Evolutionary conservation across 2,113 vertebrate species (phyloP), one percentile per base, ranked within the genome.

Genomic region (Pomatostomus ruficeps): DNA sequence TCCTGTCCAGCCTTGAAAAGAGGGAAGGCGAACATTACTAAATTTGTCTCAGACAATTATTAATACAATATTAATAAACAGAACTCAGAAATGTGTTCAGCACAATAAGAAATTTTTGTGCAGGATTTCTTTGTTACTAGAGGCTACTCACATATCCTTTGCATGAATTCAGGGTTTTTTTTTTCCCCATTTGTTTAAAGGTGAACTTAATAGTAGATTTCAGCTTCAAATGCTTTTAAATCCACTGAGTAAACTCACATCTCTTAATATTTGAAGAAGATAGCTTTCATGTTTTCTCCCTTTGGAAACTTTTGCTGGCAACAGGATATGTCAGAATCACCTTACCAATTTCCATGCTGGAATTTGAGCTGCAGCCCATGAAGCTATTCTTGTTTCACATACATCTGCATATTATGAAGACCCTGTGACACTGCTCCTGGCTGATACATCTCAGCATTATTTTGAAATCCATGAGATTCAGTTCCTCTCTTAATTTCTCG

Each of bases 401-500:
- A 33, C 7, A 17, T 46, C 62, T 85, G 42, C 14, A 16, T 29
- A 14, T 15, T 24, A 2, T 9, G 18, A 62, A 26, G 33, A 88
- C 23, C 22, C 55, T 43, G 49, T 78, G 54, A 48, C 31, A 7
- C 35, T 85, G 28, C 49, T 90, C 19, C 11, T 61, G 89, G 48
- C 58, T 85, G 33, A 13, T 72, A 46, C 4, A 68, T 96, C 93
- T 97, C 91, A 91, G 96, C 92, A 80, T 97, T 97, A 94, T 97
- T 97, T 97, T 91, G 91, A 97, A 97, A 91, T 95, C 96, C 79
- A 52, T 58, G 94, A 96, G 95, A 95, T 97, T 96, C 81, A 68
- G 73, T 94, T 98, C 94, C 88, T 95, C 76, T 96, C 97, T 97
- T 98, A 97, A 97, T 98, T 97, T 97, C 92, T 97, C 57, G 66